phyloP scores from a whole-genome alignment of 2,888 invertebrate species.

The Macaria liturata region DNA sequence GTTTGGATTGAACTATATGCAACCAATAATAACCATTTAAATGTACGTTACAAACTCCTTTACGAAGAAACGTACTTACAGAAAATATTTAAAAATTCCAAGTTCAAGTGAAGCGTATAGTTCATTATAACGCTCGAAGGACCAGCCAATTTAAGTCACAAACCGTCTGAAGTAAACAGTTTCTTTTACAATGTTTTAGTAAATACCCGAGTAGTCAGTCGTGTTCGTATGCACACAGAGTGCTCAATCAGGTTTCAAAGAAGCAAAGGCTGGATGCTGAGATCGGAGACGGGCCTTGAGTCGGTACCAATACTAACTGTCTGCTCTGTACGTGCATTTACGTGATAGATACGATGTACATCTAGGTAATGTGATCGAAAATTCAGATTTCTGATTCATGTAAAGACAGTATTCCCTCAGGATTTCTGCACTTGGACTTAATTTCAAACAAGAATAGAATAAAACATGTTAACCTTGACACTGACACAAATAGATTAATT shows the following conservation, averaged over 20 bases:
- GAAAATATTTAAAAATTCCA: too few species aligned
- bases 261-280: constrained; percentile 60
- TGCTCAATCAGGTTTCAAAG: constrained; percentile 79
- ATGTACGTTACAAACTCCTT: too few species aligned
- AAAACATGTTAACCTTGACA: too few species aligned
- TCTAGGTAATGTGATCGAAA: too few species aligned
- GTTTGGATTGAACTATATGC: too few species aligned
- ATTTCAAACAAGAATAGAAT: too few species aligned
- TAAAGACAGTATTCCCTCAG: too few species aligned
- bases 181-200: constrained; percentile 60
- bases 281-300: constrained; percentile 61
- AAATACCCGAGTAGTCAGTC: constrained; percentile 59
- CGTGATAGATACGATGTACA: background rate
- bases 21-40: too few species aligned
- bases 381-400: constrained; percentile 8
- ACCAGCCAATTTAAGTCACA: constrained; percentile 33
- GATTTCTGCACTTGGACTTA: too few species aligned
- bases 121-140: constrained; percentile 29
- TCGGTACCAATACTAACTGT: constrained; percentile 28
- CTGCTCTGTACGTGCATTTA: constrained; percentile 10
- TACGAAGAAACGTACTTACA: too few species aligned
- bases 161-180: constrained; percentile 48
- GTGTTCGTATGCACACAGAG: constrained; percentile 77
- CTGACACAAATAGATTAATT: too few species aligned
- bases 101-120: background rate